Evolutionary conservation across 2,113 vertebrate genomes (phyloP).

Genomic region (Dicrurus megarhynchus): DNA sequence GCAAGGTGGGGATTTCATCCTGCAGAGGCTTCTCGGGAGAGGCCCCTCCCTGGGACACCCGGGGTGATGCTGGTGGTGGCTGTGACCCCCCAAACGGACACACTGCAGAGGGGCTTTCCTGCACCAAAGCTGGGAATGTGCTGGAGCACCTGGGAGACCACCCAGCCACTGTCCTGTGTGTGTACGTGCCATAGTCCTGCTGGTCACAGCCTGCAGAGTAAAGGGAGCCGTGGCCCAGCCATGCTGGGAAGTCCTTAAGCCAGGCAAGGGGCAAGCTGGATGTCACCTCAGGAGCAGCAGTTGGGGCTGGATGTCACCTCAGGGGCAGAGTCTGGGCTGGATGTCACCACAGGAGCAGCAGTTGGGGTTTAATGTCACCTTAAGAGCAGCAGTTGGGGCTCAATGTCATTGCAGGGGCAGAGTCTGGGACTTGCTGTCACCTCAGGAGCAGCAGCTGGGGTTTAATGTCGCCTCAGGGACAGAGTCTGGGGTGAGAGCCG

Average conservation of each 20-base stretch:
- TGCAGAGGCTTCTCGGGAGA: not conserved
- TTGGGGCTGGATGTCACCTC: not conserved
- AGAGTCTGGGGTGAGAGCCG: not conserved
- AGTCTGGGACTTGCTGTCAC: not conserved
- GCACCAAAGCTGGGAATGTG: not conserved
- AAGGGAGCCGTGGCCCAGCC: not conserved
- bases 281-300: not conserved
- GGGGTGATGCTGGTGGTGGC: not conserved
- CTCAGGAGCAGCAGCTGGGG: not conserved
- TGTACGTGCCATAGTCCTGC: not conserved
- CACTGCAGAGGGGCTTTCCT: not conserved
- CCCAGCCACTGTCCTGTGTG: not conserved
- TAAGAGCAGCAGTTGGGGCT: not conserved
- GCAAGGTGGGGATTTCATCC: not conserved
- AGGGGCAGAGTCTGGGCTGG: not conserved
- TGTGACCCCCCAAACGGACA: not conserved
- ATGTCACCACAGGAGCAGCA: not conserved
- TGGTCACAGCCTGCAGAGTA: not conserved
- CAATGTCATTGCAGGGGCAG: not conserved
- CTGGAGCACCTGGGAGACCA: not conserved
- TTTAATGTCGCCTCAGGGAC: not conserved
- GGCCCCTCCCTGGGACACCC: not conserved
- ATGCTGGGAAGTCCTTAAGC: not conserved
- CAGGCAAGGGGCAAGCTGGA: not conserved
- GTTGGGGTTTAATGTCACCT: not conserved